Conservation (phyloP, 1,140 invertebrate species). For the Phymorhynchus buccinoides region DNA sequence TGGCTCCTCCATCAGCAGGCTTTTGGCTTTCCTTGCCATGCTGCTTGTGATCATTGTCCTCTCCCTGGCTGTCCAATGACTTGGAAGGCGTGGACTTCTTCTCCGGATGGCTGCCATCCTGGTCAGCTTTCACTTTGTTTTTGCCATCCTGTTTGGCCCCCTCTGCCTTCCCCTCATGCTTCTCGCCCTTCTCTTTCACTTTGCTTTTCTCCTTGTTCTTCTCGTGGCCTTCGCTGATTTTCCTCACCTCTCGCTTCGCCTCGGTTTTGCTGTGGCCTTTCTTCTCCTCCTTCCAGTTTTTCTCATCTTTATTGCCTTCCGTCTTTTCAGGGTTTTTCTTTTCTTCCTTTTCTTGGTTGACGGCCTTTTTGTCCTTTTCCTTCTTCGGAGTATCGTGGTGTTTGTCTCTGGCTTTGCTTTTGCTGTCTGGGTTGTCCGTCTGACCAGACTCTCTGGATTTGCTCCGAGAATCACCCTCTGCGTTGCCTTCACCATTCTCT, state of each 20-base stretch:
- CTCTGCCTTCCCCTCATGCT: slow-evolving; percentile 27
- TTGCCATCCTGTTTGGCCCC: slow-evolving; percentile 63
- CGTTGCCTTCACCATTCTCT: slow-evolving; percentile 46
- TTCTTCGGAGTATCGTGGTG: slow-evolving; percentile 42
- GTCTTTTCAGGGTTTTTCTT: slow-evolving; percentile 41
- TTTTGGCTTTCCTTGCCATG: slow-evolving; percentile 38
- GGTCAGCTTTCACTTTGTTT: slow-evolving; percentile 34
- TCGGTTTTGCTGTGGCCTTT: slow-evolving; percentile 7
- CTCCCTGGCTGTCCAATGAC: slow-evolving; percentile 25
- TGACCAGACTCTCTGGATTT: slow-evolving; percentile 14
- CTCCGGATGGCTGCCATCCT: slow-evolving; percentile 33
- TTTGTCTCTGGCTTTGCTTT: slow-evolving; percentile 34
- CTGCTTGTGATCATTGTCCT: slow-evolving; percentile 27
- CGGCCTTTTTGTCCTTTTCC: slow-evolving; percentile 52
- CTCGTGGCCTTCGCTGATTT: slow-evolving; percentile 30
- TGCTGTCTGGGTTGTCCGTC: neutral
- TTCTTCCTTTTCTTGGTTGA: slow-evolving; percentile 45
- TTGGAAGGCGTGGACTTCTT: slow-evolving; percentile 55
- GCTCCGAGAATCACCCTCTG: slow-evolving; percentile 38
- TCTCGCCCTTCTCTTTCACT: slow-evolving; percentile 17
- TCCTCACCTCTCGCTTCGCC: slow-evolving; percentile 5
- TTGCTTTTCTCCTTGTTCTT: slow-evolving; percentile 35
- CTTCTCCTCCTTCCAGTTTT: slow-evolving; percentile 39
- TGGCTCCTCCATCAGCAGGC: neutral
- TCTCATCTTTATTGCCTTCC: slow-evolving; percentile 39